Conservation (phyloP, 2,888 invertebrate genomes). For the Microchrysa polita region DNA sequence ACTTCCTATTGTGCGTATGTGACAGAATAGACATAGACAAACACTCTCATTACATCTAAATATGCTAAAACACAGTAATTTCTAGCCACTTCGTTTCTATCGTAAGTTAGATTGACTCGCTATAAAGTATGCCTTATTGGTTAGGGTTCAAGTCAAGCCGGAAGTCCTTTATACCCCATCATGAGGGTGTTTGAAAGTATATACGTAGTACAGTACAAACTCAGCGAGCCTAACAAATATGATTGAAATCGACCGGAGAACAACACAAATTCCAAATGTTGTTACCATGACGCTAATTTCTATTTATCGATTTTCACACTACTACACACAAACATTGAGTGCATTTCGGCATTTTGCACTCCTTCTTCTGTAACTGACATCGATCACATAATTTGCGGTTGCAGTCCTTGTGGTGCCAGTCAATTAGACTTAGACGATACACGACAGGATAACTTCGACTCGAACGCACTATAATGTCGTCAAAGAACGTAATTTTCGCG, state of each 20-base stretch:
- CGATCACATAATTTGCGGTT: background rate
- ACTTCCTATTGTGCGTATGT: too few relatives aligned
- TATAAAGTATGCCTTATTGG: too few relatives aligned
- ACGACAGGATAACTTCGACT: background rate
- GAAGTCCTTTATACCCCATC: too few relatives aligned
- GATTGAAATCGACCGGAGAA: background rate
- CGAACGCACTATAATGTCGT: background rate
- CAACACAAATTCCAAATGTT: background rate
- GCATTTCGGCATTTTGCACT: slow-evolving; percentile 32
- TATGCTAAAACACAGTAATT: too few relatives aligned
- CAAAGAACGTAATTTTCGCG: slow-evolving; percentile 3
- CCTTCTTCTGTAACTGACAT: background rate
- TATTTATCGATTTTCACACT: slow-evolving; percentile 41
- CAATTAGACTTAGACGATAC: slow-evolving; percentile 7
- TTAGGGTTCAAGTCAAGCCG: too few relatives aligned
- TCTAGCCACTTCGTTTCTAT: too few relatives aligned
- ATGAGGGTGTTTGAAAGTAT: too few relatives aligned
- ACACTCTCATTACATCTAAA: too few relatives aligned
- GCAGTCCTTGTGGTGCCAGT: slow-evolving; percentile 29
- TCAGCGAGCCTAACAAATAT: background rate
- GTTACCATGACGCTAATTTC: slow-evolving; percentile 42
- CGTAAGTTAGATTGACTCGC: too few relatives aligned
- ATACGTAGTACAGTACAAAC: too few relatives aligned
- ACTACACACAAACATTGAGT: slow-evolving; percentile 17
- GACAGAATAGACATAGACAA: too few relatives aligned